phyloP scores from a whole-genome alignment of 1,140 invertebrate species.

The Meloidogyne hapla region DNA sequence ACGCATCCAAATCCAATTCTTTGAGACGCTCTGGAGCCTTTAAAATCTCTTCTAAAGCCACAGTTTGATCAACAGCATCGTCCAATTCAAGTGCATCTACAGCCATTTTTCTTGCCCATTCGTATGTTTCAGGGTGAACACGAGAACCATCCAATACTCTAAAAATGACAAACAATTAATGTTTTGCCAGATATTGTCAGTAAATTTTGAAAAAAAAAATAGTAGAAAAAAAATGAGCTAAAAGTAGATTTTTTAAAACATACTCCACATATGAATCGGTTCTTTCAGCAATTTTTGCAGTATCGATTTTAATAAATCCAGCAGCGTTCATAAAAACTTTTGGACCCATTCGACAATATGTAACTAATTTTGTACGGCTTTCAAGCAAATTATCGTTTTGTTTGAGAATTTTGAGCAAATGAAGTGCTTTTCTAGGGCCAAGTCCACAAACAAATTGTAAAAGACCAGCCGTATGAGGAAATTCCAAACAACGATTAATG shows the following conservation, averaged over 20 bases:
- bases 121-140: constrained; percentile 93
- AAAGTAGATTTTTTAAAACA: background rate
- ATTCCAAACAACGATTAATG: constrained; percentile 85
- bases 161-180: constrained; percentile 85
- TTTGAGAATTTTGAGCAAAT: constrained; percentile 73
- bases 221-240: background rate
- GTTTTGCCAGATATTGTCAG: constrained; percentile 65
- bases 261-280: constrained; percentile 51
- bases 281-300: constrained; percentile 68
- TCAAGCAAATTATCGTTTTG: constrained; percentile 50
- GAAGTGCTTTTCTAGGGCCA: constrained; percentile 87
- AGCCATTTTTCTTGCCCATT: constrained; percentile 99
- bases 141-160: constrained; percentile 87
- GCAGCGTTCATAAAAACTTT: constrained; percentile 95
- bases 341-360: constrained; percentile 90
- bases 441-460: constrained; percentile 96
- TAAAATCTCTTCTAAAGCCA: constrained; percentile 92
- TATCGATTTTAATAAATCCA: constrained; percentile 98
- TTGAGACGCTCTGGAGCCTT: constrained; percentile 83
- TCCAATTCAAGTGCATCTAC: constrained; percentile 98
- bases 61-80: constrained; percentile 87
- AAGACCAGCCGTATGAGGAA: constrained; percentile 76
- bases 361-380: constrained; percentile 83
- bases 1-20: constrained; percentile 95
- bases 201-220: background rate